A percentile compares a stretch with the other conserved stretches of the same genome.
These are phyloP conservation scores for Papilio dardanus DNA, from an alignment of 1,140 invertebrate genomes.

Conservation along the genomic window DNA sequence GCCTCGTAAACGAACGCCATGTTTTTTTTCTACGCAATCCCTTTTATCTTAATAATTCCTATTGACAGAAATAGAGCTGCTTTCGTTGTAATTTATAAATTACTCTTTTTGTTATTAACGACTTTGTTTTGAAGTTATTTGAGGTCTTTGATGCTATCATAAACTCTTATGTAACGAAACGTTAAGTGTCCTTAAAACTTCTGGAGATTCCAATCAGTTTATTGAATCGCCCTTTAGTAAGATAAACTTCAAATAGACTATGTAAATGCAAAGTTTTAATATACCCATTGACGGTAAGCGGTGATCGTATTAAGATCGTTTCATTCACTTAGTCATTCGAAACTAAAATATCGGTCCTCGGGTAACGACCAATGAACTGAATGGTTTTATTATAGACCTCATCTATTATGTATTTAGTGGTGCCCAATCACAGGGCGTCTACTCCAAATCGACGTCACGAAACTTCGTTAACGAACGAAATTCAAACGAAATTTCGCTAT, in stretches of 20 bases:
- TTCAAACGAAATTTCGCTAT: no score
- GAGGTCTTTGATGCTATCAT: not conserved
- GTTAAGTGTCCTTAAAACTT: not conserved
- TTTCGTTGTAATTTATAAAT: constrained; percentile 11
- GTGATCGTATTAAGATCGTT: not conserved
- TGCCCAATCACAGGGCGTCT: constrained; percentile 59
- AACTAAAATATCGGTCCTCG: constrained; percentile 59
- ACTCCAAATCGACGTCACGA: no score
- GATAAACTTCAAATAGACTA: not conserved
- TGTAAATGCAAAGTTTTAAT: constrained; percentile 13
- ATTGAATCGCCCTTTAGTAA: not conserved
- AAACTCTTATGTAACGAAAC: not conserved
- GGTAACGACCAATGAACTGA: constrained; percentile 61
- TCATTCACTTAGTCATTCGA: not conserved
- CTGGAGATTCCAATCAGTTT: not conserved
- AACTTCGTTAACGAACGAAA: no score
- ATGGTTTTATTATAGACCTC: constrained; percentile 72
- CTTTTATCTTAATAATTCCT: constrained; percentile 38
- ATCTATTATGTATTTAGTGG: constrained; percentile 73
- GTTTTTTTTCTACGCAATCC: not conserved
- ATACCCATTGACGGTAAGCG: not conserved
- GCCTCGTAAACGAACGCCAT: constrained; percentile 4
- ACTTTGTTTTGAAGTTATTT: constrained; percentile 19
- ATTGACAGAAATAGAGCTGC: constrained; percentile 35
- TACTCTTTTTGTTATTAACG: constrained; percentile 1